phyloP scores from a whole-genome alignment of 2,888 invertebrate genomes.

The Cantharis nigra region DNA sequence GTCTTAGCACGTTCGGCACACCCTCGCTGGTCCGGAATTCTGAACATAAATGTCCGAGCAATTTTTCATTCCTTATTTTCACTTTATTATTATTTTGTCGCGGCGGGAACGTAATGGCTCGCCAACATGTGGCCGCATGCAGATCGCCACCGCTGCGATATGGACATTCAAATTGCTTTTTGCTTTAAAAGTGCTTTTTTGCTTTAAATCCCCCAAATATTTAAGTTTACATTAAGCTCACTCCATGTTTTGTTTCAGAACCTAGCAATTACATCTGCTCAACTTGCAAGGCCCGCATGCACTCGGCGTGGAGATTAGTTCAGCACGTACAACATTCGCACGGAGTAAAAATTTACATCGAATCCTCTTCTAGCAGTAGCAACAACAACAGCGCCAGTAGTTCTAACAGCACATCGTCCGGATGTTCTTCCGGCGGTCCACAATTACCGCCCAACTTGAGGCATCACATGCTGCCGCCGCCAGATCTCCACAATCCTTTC shows the following conservation, averaged over 20 bases:
- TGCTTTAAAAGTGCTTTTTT: conserved; percentile 31
- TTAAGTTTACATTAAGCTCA: conserved; percentile 10
- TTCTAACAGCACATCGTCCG: conserved; percentile 58
- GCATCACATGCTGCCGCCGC: conserved; percentile 72
- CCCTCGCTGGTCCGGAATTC: conserved; percentile 50
- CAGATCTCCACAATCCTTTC: conserved; percentile 76
- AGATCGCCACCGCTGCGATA: conserved; percentile 49
- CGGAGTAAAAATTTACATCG: conserved; percentile 90
- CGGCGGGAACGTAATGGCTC: conserved; percentile 49
- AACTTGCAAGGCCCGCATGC: conserved; percentile 88
- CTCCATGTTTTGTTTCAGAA: conserved; percentile 68
- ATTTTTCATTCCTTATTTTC: conserved; percentile 57
- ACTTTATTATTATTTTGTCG: conserved; percentile 55
- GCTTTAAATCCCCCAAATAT: conserved; percentile 15
- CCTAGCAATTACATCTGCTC: conserved; percentile 93
- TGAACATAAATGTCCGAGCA: conserved; percentile 55
- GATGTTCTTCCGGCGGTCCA: conserved; percentile 55
- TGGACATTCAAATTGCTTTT: conserved; percentile 45
- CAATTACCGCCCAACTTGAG: conserved; percentile 67
- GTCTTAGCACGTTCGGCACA: conserved; percentile 53
- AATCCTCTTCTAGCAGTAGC: conserved; percentile 59
- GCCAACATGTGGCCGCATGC: conserved; percentile 54
- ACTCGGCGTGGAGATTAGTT: conserved; percentile 93
- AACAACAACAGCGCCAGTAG: conserved; percentile 61
- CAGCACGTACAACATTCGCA: conserved; percentile 95